Evolutionary conservation across 2,797 vertebrate species (phyloP).

Genomic region (Gephyroberyx darwinii): DNA sequence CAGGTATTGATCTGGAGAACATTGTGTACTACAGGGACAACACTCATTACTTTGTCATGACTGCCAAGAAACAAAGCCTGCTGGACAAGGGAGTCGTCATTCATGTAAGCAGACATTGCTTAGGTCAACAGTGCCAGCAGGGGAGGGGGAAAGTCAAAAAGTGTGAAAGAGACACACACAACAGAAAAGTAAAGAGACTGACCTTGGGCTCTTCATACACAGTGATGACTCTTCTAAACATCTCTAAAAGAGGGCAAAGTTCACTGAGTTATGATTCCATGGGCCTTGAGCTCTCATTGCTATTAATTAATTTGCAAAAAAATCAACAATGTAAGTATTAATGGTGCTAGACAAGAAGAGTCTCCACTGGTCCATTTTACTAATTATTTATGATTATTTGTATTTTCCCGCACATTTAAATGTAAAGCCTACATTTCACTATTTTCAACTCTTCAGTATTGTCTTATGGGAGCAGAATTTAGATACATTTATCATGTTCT

Average conservation of each 20-base stretch:
- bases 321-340: background rate
- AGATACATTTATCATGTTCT: background rate
- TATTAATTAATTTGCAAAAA: slow-evolving; percentile 28
- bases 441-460: background rate
- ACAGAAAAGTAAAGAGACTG: slow-evolving; percentile 20
- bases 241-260: background rate
- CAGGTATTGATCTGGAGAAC: slow-evolving; percentile 98
- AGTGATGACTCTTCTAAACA: background rate
- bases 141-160: slow-evolving; percentile 1
- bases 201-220: slow-evolving; percentile 30
- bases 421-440: background rate
- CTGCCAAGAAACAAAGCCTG: slow-evolving; percentile 97
- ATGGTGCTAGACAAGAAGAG: background rate
- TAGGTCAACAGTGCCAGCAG: slow-evolving; percentile 21
- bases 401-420: background rate
- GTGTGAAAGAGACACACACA: too few species aligned
- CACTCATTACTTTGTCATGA: slow-evolving; percentile 99
- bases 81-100: slow-evolving; percentile 96
- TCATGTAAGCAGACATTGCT: slow-evolving; percentile 82
- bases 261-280: slow-evolving; percentile 13
- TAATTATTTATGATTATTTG: background rate
- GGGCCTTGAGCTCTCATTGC: background rate
- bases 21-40: slow-evolving; percentile 98
- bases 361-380: background rate
- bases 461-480: background rate